Base-by-base conservation (phyloP, 2,888 invertebrate species). In the Melipona bicolor region DNA sequence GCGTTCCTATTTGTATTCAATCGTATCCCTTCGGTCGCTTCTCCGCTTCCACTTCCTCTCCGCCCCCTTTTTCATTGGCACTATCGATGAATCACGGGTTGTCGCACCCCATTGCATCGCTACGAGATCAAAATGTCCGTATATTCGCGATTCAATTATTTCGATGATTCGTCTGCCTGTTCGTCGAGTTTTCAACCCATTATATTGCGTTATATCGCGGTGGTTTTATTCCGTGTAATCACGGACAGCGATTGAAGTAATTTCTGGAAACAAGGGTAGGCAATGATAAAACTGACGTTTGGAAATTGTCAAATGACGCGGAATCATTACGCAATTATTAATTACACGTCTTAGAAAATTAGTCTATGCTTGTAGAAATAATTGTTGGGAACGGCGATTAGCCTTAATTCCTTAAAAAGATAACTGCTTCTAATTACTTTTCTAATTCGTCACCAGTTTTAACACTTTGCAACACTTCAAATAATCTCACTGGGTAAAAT, bases 1-100 rank as follows among this genome's bases (percentile, higher is more conserved):
- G 68, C 86, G 81, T 81, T 83, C 79, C 84, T 78, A 80, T 77
- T 87, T 79, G 61, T 61, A 79, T 87, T 79, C 85, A 68, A 80
- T 85, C 76, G 71, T 61, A 67, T 50, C 65, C 36, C 36, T 21
- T 74, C 27, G 68, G 70, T 61, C 62, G 73, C 27, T 32, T 74
- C 65, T 81, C 62, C 56, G 4, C 56, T 32, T 77, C 27, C 64
- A 1, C 15, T 36, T 52, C 15, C 5, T 19, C 6, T 49, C 17
- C 43, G 21, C 50, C 21, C 13, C 0, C 24, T 32, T 49, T n/a
- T 11, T 21, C 6, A 27, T 50, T 27, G 49, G 27, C 24, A 3
- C 52, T 27, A 27, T 36, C 21, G 74, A 13, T 24, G 67, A 50
- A 43, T 70, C 69, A n/a, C 19, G 15, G 43, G 43, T 15, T 59